Conservation (phyloP, 2,113 vertebrate species). For the Arvicanthis niloticus region DNA sequence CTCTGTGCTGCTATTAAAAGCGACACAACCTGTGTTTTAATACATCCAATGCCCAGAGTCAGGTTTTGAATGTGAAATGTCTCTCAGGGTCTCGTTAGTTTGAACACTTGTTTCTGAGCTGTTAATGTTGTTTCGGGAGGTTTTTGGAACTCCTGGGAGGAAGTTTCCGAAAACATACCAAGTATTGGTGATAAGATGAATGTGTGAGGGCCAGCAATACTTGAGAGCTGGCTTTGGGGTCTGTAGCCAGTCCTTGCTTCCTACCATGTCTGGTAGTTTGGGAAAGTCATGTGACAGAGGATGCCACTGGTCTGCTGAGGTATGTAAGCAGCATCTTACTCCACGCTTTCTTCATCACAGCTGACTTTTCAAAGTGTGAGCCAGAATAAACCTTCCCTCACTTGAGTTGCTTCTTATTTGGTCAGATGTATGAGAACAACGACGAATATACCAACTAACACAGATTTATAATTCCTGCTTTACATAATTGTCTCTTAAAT, state of each 20-base stretch:
- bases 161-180: no score
- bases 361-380: background rate
- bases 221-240: background rate
- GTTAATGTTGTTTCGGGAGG: background rate
- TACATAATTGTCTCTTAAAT: background rate
- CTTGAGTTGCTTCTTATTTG: background rate
- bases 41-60: background rate
- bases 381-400: no score
- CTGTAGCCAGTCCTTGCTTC: background rate
- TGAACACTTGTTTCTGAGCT: background rate
- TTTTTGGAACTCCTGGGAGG: background rate
- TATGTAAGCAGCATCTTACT: no score
- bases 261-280: background rate
- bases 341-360: no score
- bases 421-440: background rate
- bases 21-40: background rate
- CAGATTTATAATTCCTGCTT: background rate
- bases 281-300: background rate
- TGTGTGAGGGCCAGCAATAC: no score
- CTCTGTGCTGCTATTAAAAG: background rate
- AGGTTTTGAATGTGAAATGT: background rate
- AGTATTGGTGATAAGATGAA: no score
- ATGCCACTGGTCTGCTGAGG: background rate
- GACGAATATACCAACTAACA: no score
- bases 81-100: background rate